Evolutionary conservation across 2,797 vertebrate genomes (phyloP).

Genomic region (Bradypodion ventrale): DNA sequence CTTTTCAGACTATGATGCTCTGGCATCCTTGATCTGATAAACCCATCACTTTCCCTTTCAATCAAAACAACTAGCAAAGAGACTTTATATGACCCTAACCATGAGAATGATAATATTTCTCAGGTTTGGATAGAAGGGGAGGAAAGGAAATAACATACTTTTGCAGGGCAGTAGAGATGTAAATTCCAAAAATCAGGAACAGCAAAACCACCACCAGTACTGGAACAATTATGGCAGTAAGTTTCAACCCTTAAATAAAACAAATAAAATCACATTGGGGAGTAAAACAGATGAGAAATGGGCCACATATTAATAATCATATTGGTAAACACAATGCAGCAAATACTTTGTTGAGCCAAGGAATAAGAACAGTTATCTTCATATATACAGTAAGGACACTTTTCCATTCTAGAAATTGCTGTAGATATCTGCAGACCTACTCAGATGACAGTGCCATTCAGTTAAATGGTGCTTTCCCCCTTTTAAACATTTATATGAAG

Average conservation of each 20-base stretch:
- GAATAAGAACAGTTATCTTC: not conserved
- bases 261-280: not conserved
- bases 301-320: not conserved
- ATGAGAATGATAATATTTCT: not conserved
- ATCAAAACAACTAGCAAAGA: not conserved
- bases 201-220: slow-evolving; percentile 66
- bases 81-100: not conserved
- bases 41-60: not conserved
- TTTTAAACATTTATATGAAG: not conserved
- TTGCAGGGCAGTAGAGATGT: slow-evolving; percentile 67
- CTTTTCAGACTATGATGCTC: not conserved
- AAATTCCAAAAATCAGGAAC: slow-evolving; percentile 72
- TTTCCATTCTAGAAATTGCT: not conserved
- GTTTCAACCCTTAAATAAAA: slow-evolving; percentile 67
- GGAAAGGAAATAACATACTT: slow-evolving; percentile 71
- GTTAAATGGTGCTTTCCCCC: not conserved
- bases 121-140: not conserved
- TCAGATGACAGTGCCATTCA: not conserved
- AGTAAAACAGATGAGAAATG: not conserved
- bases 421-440: not conserved
- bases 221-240: slow-evolving; percentile 71
- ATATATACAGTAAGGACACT: not conserved
- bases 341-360: not conserved
- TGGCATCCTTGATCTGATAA: not conserved
- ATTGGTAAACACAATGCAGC: not conserved